These are phyloP conservation scores for Amphilophus citrinellus DNA, from an alignment of 2,113 vertebrate genomes.

Conservation along the genomic window DNA sequence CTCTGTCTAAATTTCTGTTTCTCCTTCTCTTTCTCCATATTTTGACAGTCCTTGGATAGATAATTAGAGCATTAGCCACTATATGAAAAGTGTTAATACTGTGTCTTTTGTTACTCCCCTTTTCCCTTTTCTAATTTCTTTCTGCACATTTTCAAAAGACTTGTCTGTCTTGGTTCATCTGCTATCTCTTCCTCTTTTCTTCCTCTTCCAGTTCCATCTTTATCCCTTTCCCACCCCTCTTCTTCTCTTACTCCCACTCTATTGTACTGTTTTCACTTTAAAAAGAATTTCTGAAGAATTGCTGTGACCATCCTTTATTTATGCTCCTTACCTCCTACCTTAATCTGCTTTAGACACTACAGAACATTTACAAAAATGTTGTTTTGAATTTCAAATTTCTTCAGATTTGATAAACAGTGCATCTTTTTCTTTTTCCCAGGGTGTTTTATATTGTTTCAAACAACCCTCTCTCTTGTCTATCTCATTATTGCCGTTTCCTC, in stretches of 20 bases:
- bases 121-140: conserved; percentile 56
- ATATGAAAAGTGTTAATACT: conserved; percentile 57
- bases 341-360: conserved; percentile 32
- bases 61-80: conserved; percentile 62
- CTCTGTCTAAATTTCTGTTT: conserved; percentile 28
- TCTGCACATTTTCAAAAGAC: conserved; percentile 49
- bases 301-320: background rate
- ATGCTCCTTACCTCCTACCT: background rate
- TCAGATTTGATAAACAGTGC: conserved; percentile 34
- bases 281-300: conserved; percentile 28
- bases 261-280: conserved; percentile 31
- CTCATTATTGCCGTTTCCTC: conserved; percentile 45
- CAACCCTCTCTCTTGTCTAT: conserved; percentile 17
- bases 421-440: background rate
- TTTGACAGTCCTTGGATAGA: conserved; percentile 53
- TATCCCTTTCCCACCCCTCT: background rate
- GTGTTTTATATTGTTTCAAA: conserved; percentile 11
- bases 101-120: conserved; percentile 52
- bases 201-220: conserved; percentile 31
- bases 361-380: conserved; percentile 10
- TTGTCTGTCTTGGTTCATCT: conserved; percentile 36
- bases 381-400: conserved; percentile 21
- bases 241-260: conserved; percentile 14
- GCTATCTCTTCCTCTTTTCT: conserved; percentile 21
- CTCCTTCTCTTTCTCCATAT: conserved; percentile 25